Conservation (phyloP, 2,797 vertebrate species). For the Chelon labrosus region DNA sequence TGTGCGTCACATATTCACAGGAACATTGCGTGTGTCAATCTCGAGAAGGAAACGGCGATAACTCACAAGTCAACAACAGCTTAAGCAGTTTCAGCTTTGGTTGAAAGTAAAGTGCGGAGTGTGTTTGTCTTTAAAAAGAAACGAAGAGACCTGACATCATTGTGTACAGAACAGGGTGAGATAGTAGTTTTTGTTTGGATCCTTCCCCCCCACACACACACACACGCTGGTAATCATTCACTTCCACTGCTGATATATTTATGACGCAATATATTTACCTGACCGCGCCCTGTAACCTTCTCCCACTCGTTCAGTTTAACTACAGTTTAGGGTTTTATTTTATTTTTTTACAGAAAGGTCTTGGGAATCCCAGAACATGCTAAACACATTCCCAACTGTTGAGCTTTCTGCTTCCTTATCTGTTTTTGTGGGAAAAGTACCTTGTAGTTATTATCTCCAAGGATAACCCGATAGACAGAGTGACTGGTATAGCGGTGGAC, state of each 20-base stretch:
- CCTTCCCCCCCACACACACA: too few relatives aligned
- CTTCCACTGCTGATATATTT: constrained; percentile 8
- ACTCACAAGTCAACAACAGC: background rate
- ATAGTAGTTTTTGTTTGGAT: constrained; percentile 35
- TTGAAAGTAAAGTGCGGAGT: background rate
- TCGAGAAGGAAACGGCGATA: constrained; percentile 22
- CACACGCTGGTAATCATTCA: background rate
- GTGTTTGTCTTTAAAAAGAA: constrained; percentile 12
- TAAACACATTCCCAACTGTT: constrained; percentile 1
- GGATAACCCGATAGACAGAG: constrained; percentile 28
- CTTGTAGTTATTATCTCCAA: constrained; percentile 42
- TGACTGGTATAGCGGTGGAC: background rate
- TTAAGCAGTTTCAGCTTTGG: too few relatives aligned
- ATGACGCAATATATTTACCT: background rate
- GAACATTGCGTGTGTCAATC: constrained; percentile 18
- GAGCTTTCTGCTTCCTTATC: constrained; percentile 27
- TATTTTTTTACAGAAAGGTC: background rate
- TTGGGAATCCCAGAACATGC: background rate
- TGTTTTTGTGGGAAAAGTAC: constrained; percentile 19
- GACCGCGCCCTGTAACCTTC: constrained; percentile 3
- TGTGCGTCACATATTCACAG: background rate
- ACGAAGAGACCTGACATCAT: constrained; percentile 5
- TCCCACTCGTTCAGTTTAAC: background rate
- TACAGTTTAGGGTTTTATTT: too few relatives aligned
- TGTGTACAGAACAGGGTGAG: background rate